Conservation (phyloP, 2,888 invertebrate species). For the Aspidiotus destructor region DNA sequence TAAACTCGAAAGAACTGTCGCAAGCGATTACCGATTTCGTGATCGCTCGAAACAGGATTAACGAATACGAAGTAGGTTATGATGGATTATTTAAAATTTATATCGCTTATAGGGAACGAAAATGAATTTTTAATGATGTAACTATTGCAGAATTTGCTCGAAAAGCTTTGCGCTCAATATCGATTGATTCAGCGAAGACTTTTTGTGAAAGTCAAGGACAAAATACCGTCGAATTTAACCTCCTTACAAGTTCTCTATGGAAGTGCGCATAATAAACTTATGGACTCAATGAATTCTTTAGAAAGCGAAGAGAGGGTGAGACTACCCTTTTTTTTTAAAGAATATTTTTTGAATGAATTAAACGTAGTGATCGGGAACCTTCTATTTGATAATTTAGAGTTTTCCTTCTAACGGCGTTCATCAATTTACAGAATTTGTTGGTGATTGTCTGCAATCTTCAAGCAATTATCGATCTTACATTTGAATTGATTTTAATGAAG, state of each 20-base stretch:
- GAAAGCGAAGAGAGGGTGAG: conserved; percentile 16
- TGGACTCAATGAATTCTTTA: conserved; percentile 38
- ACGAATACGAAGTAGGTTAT: too few relatives aligned
- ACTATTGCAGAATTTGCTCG: conserved; percentile 39
- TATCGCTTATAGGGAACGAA: too few relatives aligned
- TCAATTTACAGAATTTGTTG: conserved; percentile 12
- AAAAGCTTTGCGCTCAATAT: conserved; percentile 59
- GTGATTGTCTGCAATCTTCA: conserved; percentile 11
- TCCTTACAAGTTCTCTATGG: conserved; percentile 61
- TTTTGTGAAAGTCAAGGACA: conserved; percentile 66
- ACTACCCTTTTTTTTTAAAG: background rate
- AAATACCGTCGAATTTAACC: conserved; percentile 62
- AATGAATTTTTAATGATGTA: too few relatives aligned
- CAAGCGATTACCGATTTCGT: too few relatives aligned
- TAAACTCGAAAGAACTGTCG: too few relatives aligned
- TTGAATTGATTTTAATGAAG: conserved; percentile 17
- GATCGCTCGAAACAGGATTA: too few relatives aligned
- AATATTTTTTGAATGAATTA: background rate
- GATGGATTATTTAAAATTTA: too few relatives aligned
- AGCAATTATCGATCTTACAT: conserved; percentile 11
- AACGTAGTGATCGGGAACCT: background rate
- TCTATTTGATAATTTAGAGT: too few relatives aligned
- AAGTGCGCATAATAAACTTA: conserved; percentile 57
- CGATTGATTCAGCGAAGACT: conserved; percentile 65
- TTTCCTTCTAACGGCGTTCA: background rate